Base-by-base conservation (phyloP, 1,140 invertebrate species). In the Latrodectus geometricus region DNA sequence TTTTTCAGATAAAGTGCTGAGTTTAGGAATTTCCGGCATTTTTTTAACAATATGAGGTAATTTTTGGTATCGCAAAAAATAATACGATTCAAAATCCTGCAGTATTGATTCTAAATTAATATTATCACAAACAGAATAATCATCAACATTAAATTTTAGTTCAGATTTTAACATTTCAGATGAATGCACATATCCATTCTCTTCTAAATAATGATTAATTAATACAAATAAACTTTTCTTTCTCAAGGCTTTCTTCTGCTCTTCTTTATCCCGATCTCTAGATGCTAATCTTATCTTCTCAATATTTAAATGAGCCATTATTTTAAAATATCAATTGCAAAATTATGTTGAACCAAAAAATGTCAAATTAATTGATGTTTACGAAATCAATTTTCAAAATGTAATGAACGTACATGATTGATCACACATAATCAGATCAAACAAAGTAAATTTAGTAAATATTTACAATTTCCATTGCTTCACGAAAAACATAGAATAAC, bases 71-170 rank as follows among this genome's bases (percentile, higher is more conserved):
- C 96, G 94, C 21, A 95, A 92, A 88, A 94, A 94, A 91, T 96
- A 97, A 92, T 96, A 98, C 76, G 95, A 95, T 88, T 95, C 95
- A 91, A 96, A 98, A 88, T 98, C 96, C 91, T 96, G 93, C 70
- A 98, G 91, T 84, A 99, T 95, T 20, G 94, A 95, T 79, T 96
- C 94, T 88, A 98, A 91, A 90, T 98, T 96, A 80, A 98, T 94
- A 89, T 98, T 98, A 89, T 98, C 97, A 91, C 97, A 98, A 0
- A 98, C 93, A 89, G 94, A 92, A 91, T 94, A 95, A 65, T 94
- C 93, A 52, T 93, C 93, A 0, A 93, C 90, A 35, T 97, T 91
- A 21, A 94, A 92, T 89, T 89, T 76, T 70, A 65, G 48, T 61
- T 86, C 61, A 66, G 17, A 72, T 52, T 78, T 87, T 54, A 88